Percentiles rank a stretch among this genome's conserved stretches.
Evolutionary conservation across 2,113 vertebrate genomes (phyloP).

Genomic region (Empidonax alnorum): DNA sequence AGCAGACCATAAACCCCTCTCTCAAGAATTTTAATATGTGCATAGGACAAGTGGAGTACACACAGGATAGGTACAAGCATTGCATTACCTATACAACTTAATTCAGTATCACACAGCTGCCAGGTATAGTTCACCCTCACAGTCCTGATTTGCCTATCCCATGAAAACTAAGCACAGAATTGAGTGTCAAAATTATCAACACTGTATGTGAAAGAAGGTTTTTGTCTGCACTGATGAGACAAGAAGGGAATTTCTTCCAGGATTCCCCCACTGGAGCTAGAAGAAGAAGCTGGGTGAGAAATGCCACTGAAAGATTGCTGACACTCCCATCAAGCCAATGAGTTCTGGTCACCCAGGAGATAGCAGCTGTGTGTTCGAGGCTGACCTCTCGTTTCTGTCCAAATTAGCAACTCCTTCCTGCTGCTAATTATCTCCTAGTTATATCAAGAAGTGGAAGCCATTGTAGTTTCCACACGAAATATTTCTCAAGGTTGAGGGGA

Average conservation of each 20-base stretch:
- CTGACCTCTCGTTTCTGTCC: not conserved
- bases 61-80: not conserved
- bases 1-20: not conserved
- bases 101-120: not conserved
- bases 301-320: not conserved
- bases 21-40: not conserved
- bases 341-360: not conserved
- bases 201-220: not conserved
- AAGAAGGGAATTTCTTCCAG: not conserved
- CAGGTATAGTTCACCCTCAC: not conserved
- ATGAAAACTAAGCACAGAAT: not conserved
- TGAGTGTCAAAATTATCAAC: not conserved
- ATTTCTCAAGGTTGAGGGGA: not conserved
- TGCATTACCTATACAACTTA: not conserved
- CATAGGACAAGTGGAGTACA: not conserved
- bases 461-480: not conserved
- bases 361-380: not conserved
- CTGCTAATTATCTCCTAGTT: not conserved
- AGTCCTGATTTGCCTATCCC: not conserved
- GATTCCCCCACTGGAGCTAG: not conserved
- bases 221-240: not conserved
- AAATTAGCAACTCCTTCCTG: not conserved
- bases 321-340: not conserved
- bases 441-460: not conserved
- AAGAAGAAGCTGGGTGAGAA: not conserved